Percentiles rank a stretch among this genome's conserved stretches.
Conservation (phyloP, 2,113 vertebrate genomes). For the Pimephales promelas region DNA sequence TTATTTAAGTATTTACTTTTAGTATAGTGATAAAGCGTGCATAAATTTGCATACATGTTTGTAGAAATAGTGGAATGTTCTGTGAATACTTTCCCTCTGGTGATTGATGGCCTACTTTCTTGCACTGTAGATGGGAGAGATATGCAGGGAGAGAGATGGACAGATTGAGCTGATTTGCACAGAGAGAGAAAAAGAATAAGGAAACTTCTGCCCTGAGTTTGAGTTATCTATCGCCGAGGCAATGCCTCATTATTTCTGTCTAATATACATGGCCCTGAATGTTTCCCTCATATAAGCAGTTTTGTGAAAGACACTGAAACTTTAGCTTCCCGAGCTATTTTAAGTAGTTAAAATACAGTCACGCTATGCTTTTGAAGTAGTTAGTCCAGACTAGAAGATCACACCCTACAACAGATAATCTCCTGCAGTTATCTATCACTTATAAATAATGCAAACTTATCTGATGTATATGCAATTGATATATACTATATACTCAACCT, state of each 20-base stretch:
- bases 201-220: slow-evolving; percentile 25
- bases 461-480: not conserved
- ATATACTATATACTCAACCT: not conserved
- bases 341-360: not conserved
- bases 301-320: slow-evolving; percentile 4
- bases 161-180: slow-evolving; percentile 32
- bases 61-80: slow-evolving; percentile 57
- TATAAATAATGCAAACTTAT: not conserved
- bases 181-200: slow-evolving; percentile 9
- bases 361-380: slow-evolving; percentile 7
- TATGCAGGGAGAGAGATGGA: slow-evolving; percentile 37
- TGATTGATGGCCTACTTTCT: slow-evolving; percentile 66
- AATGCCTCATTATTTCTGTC: slow-evolving; percentile 29
- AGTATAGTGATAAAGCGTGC: slow-evolving; percentile 61
- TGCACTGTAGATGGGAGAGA: slow-evolving; percentile 59
- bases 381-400: not conserved
- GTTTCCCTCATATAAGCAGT: slow-evolving; percentile 1
- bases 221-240: not conserved
- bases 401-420: not conserved
- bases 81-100: slow-evolving; percentile 64
- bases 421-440: not conserved
- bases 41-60: slow-evolving; percentile 71
- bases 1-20: slow-evolving; percentile 58
- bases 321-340: not conserved
- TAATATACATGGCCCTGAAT: slow-evolving; percentile 7